Evolutionary conservation across 1,140 invertebrate genomes (phyloP).

Genomic region (Phenacoccus solenopsis): DNA sequence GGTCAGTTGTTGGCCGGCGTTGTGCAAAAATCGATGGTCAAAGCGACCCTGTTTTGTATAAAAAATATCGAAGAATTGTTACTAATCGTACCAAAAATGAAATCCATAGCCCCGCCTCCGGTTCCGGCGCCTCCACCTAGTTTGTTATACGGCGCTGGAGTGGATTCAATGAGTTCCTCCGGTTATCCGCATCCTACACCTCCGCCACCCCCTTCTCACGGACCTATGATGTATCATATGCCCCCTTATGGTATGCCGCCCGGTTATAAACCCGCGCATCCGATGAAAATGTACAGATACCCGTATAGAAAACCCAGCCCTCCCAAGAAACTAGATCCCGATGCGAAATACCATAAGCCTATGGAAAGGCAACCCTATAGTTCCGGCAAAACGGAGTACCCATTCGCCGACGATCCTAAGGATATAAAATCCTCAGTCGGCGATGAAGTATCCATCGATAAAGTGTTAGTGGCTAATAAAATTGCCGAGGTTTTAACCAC

Average conservation of each 20-base stretch:
- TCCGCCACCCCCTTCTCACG: not conserved
- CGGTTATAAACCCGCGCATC: not conserved
- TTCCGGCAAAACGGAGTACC: not conserved
- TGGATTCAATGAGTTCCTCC: not conserved
- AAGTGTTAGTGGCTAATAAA: constrained; percentile 58
- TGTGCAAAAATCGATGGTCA: constrained; percentile 46
- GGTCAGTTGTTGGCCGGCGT: constrained; percentile 63
- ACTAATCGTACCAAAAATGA: constrained; percentile 24
- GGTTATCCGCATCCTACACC: not conserved
- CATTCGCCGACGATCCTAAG: not conserved
- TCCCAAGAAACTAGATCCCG: not conserved
- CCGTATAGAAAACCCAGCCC: not conserved
- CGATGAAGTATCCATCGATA: constrained; percentile 52
- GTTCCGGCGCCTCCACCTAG: not conserved
- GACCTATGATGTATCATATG: not conserved
- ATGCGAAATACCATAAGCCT: not conserved
- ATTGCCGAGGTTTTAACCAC: constrained; percentile 58
- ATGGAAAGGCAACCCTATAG: not conserved
- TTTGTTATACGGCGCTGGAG: not conserved
- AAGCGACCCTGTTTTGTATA: constrained; percentile 44
- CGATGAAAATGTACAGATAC: not conserved
- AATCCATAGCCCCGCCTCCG: constrained; percentile 4
- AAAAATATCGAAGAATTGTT: constrained; percentile 28
- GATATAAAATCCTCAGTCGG: constrained; percentile 41
- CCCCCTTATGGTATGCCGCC: not conserved